These are phyloP conservation scores for Melanitta fusca DNA, from an alignment of 2,797 vertebrate genomes.

Conservation along the genomic window DNA sequence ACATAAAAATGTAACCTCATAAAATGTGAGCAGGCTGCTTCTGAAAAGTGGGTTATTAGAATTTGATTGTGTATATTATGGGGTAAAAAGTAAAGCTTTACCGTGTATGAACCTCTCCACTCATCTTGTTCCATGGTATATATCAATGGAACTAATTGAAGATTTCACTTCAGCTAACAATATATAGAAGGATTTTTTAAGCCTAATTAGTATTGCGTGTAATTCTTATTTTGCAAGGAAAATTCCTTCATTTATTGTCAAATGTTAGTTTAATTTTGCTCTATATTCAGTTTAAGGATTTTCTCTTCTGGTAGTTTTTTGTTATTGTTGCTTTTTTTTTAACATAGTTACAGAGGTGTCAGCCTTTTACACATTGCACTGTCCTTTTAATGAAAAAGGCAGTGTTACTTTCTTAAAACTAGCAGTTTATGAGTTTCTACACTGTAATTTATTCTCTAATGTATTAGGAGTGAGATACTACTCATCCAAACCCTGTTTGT, in stretches of 20 bases:
- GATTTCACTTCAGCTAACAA: constrained; percentile 9
- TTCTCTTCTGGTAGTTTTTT: neutral
- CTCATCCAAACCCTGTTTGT: neutral
- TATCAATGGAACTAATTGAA: neutral
- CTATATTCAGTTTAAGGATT: neutral
- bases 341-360: neutral
- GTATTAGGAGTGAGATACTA: neutral
- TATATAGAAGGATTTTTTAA: neutral
- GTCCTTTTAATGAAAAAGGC: neutral
- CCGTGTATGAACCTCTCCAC: neutral
- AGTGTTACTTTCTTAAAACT: neutral
- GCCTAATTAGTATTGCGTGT: neutral
- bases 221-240: neutral
- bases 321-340: neutral
- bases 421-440: neutral
- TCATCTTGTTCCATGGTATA: neutral
- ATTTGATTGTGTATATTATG: neutral
- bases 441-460: neutral
- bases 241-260: neutral
- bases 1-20: neutral
- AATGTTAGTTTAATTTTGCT: neutral
- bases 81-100: neutral
- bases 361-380: neutral
- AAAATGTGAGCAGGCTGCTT: neutral
- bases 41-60: neutral